phyloP scores from a whole-genome alignment of 1,140 invertebrate genomes.

The Heliothis subflexa region DNA sequence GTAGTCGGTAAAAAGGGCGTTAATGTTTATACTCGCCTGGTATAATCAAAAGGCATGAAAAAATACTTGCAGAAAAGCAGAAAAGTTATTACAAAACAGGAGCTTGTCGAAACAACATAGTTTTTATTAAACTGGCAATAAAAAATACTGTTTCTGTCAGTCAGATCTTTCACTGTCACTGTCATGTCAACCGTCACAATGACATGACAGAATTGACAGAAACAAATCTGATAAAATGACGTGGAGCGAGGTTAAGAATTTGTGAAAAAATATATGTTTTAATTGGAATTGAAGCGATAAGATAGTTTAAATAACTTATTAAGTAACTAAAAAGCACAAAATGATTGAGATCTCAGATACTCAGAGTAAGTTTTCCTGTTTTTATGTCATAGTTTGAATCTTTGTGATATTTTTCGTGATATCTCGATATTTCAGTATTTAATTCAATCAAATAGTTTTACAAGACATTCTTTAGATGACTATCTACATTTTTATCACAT shows the following conservation, averaged over 20 bases:
- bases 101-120: neutral
- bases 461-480: neutral
- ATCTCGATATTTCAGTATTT: neutral
- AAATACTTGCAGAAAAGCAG: too few species aligned
- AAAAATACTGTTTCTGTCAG: neutral
- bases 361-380: conserved; percentile 72
- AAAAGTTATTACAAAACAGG: too few species aligned
- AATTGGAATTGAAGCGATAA: conserved; percentile 36
- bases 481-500: neutral
- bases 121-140: neutral
- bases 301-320: conserved; percentile 22
- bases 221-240: conserved; percentile 33
- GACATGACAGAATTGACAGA: conserved; percentile 4
- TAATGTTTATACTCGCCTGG: too few species aligned
- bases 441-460: neutral
- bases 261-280: conserved; percentile 41
- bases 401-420: neutral
- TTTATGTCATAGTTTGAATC: conserved; percentile 23
- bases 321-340: conserved; percentile 54
- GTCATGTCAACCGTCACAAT: conserved; percentile 11
- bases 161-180: neutral
- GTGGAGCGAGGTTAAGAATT: conserved; percentile 45
- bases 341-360: conserved; percentile 82
- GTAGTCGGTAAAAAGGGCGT: too few species aligned
- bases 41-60: too few species aligned